Percentiles rank a stretch among this genome's conserved stretches.
Evolutionary conservation across 92 coral and sea anemone genomes (phyloP).

Genomic region (Meandrina meandrites): DNA sequence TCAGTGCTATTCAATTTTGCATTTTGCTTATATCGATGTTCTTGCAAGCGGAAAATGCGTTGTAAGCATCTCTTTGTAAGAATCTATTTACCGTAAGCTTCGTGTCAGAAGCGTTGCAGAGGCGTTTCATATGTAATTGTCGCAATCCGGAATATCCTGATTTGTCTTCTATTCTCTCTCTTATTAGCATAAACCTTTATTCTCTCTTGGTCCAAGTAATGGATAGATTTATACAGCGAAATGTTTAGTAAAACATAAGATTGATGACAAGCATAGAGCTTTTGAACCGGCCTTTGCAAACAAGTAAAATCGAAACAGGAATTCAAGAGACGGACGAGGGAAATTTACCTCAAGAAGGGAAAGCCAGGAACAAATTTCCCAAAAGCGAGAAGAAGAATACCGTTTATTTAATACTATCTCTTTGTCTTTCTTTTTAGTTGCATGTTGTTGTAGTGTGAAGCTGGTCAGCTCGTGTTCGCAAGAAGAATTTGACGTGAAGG

Average conservation of each 20-base stretch:
- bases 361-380: neutral
- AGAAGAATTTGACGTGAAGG: neutral
- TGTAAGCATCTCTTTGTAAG: neutral
- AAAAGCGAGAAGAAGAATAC: neutral
- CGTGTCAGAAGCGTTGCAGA: neutral
- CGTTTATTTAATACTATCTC: too few relatives aligned
- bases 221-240: neutral
- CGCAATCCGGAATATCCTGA: neutral
- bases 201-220: neutral
- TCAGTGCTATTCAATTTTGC: neutral
- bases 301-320: neutral
- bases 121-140: too few relatives aligned
- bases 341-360: neutral
- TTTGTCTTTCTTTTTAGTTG: neutral
- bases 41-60: neutral
- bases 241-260: too few relatives aligned
- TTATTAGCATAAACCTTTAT: neutral
- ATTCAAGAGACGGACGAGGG: neutral
- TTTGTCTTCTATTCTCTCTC: too few relatives aligned
- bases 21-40: neutral
- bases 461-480: neutral
- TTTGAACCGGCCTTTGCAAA: neutral
- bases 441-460: neutral
- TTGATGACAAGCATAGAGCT: too few relatives aligned
- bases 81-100: neutral